Conservation (phyloP, 1,140 invertebrate genomes). For the Halictus rubicundus region DNA sequence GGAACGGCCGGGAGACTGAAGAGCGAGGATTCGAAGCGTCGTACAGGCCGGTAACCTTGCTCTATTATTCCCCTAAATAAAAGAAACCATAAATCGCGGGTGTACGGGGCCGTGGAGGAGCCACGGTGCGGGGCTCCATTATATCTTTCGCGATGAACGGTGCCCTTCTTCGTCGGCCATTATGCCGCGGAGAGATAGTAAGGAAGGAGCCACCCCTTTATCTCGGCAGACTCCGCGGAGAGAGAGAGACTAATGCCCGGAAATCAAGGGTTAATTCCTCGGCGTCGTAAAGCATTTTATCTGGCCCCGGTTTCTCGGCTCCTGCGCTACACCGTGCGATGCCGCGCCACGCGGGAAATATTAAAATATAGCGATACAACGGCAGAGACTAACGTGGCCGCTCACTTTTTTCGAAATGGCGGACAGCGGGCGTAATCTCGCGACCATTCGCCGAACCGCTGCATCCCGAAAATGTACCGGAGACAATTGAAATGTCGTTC, state of each 20-base stretch:
- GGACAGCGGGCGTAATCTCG: no score
- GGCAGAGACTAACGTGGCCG: neutral
- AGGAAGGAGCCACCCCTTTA: conserved; percentile 77
- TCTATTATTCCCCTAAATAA: conserved; percentile 73
- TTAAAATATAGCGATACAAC: conserved; percentile 65
- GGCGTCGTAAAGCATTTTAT: conserved; percentile 76
- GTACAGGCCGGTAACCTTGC: conserved; percentile 55
- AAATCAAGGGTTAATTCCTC: conserved; percentile 79
- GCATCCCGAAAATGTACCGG: no score
- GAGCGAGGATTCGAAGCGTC: conserved; percentile 36
- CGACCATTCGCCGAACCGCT: no score
- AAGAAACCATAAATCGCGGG: conserved; percentile 74
- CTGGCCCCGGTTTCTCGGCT: conserved; percentile 47
- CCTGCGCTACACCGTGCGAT: neutral
- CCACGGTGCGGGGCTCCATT: conserved; percentile 67
- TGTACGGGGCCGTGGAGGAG: conserved; percentile 62
- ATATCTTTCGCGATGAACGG: conserved; percentile 73
- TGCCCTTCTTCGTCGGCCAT: conserved; percentile 70
- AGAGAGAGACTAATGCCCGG: conserved; percentile 77
- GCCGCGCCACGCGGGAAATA: conserved; percentile 44
- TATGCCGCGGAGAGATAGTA: conserved; percentile 75
- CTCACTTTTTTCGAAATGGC: neutral
- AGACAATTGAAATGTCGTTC: no score
- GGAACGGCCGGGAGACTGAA: neutral
- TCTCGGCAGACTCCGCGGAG: conserved; percentile 68